Evolutionary conservation across 2,113 vertebrate genomes (phyloP).

Genomic region (Pleuronectes platessa): DNA sequence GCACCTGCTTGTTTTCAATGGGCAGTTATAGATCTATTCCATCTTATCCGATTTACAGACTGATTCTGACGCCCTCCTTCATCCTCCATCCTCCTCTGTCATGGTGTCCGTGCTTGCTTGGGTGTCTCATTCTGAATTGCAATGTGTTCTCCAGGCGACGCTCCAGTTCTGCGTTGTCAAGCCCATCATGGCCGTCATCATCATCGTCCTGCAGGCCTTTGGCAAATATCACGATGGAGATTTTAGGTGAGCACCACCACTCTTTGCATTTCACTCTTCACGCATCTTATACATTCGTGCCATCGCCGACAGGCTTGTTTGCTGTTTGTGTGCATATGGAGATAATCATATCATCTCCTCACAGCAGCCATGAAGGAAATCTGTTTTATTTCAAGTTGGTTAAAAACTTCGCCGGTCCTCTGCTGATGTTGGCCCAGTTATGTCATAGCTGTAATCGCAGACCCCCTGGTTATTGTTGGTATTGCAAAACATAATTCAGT

Average conservation of each 20-base stretch:
- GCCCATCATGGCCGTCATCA: slow-evolving; percentile 92
- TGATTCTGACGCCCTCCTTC: not conserved
- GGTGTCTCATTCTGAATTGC: slow-evolving; percentile 51
- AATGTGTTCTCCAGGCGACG: slow-evolving; percentile 86
- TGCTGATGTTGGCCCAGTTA: slow-evolving; percentile 2
- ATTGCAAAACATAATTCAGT: slow-evolving; percentile 11
- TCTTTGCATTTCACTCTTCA: slow-evolving; percentile 20
- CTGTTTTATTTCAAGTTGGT: slow-evolving; percentile 11
- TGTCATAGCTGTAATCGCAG: slow-evolving; percentile 2
- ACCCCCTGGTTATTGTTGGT: slow-evolving; percentile 9
- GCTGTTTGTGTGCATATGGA: slow-evolving; percentile 37
- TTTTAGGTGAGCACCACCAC: slow-evolving; percentile 89
- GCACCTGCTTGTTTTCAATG: not conserved
- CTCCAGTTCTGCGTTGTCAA: slow-evolving; percentile 98
- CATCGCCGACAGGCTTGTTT: slow-evolving; percentile 43
- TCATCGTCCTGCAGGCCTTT: slow-evolving; percentile 93
- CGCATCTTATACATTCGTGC: slow-evolving; percentile 27
- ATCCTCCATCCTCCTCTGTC: not conserved
- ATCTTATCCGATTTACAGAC: slow-evolving; percentile 19
- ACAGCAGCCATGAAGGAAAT: slow-evolving; percentile 30
- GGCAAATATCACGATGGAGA: slow-evolving; percentile 96
- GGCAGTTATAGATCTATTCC: slow-evolving; percentile 12
- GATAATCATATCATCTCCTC: slow-evolving; percentile 39
- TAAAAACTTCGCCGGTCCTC: slow-evolving; percentile 36
- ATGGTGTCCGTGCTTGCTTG: slow-evolving; percentile 32